Evolutionary conservation across 1,140 invertebrate genomes (phyloP).

Genomic region (Agrypnia vestita): DNA sequence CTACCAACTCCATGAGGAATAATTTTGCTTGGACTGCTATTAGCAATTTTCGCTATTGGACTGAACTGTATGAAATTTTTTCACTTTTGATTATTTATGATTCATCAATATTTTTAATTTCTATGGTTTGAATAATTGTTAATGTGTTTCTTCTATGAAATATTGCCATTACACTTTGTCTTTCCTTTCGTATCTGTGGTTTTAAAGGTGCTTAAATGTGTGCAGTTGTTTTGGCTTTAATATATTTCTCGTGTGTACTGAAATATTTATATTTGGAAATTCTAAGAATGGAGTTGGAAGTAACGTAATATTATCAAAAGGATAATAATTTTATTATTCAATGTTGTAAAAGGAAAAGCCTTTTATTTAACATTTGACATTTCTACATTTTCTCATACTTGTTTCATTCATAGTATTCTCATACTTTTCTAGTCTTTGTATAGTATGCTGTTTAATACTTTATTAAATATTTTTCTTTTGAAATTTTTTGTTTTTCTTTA

Average conservation of each 20-base stretch:
- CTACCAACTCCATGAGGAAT: conserved; percentile 35
- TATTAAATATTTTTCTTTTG: conserved; percentile 16
- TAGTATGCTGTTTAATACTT: not conserved
- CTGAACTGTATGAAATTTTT: conserved; percentile 30
- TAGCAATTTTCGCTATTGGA: conserved; percentile 27
- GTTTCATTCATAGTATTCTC: no score
- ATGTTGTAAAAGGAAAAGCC: no score
- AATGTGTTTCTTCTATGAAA: not conserved
- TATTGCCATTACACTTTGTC: not conserved
- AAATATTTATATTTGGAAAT: conserved; percentile 1
- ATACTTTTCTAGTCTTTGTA: conserved; percentile 12
- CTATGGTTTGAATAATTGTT: conserved; percentile 5
- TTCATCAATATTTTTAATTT: conserved; percentile 8
- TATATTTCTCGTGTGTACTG: conserved; percentile 2
- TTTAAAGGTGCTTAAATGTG: conserved; percentile 38
- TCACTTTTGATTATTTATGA: conserved; percentile 36
- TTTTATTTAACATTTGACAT: no score
- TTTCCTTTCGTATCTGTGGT: conserved; percentile 8
- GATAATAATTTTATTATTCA: not conserved
- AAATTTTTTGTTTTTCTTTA: conserved; percentile 17
- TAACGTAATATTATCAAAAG: not conserved
- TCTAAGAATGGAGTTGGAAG: not conserved
- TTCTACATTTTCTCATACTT: no score
- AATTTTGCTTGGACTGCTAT: conserved; percentile 14
- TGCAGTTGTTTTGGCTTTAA: conserved; percentile 32